These are phyloP conservation scores for Pinna nobilis DNA, from an alignment of 1,140 invertebrate genomes.

Conservation along the genomic window DNA sequence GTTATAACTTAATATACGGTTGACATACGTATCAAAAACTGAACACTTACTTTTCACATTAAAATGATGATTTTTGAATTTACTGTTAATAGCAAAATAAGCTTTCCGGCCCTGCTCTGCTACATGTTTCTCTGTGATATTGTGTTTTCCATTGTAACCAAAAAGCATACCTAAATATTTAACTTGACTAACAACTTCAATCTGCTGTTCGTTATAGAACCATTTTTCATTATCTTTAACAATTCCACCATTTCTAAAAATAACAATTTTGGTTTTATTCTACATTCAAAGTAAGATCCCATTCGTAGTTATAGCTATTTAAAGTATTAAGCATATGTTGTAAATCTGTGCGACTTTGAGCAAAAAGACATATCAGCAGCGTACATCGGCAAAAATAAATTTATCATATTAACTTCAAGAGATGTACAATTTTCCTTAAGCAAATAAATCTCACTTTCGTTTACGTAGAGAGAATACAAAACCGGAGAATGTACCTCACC, in stretches of 20 bases:
- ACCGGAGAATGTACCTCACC: conserved; percentile 27
- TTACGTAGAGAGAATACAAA: conserved; percentile 25
- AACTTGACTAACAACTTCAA: conserved; percentile 29
- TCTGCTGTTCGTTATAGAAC: conserved; percentile 21
- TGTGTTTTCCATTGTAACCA: conserved; percentile 18
- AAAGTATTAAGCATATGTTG: conserved; percentile 16
- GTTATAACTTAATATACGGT: conserved; percentile 16
- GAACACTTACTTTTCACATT: too few relatives aligned
- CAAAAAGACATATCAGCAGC: conserved; percentile 33
- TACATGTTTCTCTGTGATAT: conserved; percentile 8
- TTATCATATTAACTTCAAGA: conserved; percentile 1
- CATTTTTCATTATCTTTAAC: conserved; percentile 19
- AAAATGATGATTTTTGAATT: conserved; percentile 23
- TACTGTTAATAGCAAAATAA: background rate
- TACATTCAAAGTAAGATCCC: conserved; percentile 3
- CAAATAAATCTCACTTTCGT: conserved; percentile 11
- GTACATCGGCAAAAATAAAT: conserved; percentile 29
- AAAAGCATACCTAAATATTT: conserved; percentile 29
- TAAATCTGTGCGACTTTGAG: conserved; percentile 6
- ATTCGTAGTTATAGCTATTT: background rate
- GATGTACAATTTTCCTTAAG: background rate
- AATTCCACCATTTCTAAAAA: conserved; percentile 17
- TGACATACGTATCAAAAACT: conserved; percentile 32
- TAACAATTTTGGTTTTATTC: conserved; percentile 31
- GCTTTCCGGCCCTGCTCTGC: conserved; percentile 14